Evolutionary conservation across 1,140 invertebrate genomes (phyloP).

Genomic region (Trachelipus rathkii): DNA sequence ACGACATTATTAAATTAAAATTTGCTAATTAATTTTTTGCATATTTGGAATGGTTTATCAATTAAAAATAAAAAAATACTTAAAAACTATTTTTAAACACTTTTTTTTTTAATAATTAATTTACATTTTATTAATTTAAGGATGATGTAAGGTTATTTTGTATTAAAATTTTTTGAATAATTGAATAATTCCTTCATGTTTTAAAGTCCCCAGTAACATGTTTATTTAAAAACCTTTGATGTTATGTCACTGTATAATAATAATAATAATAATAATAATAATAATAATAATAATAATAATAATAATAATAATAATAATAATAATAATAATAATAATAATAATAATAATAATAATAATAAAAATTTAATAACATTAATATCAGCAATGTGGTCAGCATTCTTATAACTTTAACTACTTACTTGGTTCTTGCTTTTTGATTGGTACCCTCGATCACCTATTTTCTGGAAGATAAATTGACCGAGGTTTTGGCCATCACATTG

Average conservation of each 20-base stretch:
- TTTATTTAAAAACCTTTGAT: too few species aligned
- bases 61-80: too few species aligned
- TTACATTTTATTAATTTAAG: too few species aligned
- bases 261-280: neutral
- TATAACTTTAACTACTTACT: slow-evolving; percentile 2
- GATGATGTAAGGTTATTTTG: too few species aligned
- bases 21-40: too few species aligned
- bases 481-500: slow-evolving; percentile 25
- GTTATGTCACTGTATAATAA: neutral
- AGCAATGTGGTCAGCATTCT: neutral
- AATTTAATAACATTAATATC: neutral
- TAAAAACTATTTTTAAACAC: too few species aligned
- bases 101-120: too few species aligned
- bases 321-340: neutral
- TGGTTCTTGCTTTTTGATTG: neutral
- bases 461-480: neutral
- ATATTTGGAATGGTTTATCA: too few species aligned
- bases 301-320: neutral
- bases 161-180: too few species aligned
- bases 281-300: slow-evolving; percentile 1
- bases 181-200: too few species aligned
- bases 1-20: too few species aligned
- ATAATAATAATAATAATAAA: neutral
- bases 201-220: too few species aligned
- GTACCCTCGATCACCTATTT: neutral